Base-by-base conservation (phyloP, 2,888 invertebrate species). In the Trissolcus japonicus region DNA sequence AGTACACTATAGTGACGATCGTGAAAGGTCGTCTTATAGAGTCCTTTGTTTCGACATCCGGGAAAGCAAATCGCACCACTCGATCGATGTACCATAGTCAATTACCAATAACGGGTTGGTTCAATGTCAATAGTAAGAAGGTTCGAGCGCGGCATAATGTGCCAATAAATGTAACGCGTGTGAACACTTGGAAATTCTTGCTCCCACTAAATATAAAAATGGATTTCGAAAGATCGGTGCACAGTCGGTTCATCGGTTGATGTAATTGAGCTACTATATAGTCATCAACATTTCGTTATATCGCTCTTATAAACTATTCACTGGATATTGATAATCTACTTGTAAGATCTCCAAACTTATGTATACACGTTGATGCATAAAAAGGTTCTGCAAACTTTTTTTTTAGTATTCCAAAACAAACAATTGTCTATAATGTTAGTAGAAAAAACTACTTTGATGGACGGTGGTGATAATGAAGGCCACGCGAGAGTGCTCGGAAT, bases 61-160 rank as follows among this genome's bases (percentile, higher is more conserved):
- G 63, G 74, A 60, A 72, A 65, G 61, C 57, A 79, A 79, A 79
- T 79, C 79, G 63, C 76, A 75, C 75, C 74, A 77, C 68, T 75
- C 77, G 76, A 79, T 79, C 79, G 77, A 73, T 75, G 77, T 76
- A 63, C 73, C 76, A 50, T 16, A 79, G 77, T 77, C 79, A 79
- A 79, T 79, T 79, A 79, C 77, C 69, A 78, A 76, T 68, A 78
- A 66, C 77, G 79, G 78, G 78, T 78, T 75, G 72, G 81, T 80
- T 85, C 85, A 84, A 83, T 85, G 84, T 82, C 83, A 82, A 82
- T 81, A 78, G 80, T 67, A 79, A 76, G 81, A 82, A 80, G 80
- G 76, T 78, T 79, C 53, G 62, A 73, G 57, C 68, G 56, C 16
- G 54, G 60, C 21, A 63, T 67, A 67, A 69, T 69, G 59, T 63